A percentile compares a stretch with the other conserved stretches of the same genome.
Conservation (phyloP, 2,113 vertebrate genomes). For the Aleadryas rufinucha region DNA sequence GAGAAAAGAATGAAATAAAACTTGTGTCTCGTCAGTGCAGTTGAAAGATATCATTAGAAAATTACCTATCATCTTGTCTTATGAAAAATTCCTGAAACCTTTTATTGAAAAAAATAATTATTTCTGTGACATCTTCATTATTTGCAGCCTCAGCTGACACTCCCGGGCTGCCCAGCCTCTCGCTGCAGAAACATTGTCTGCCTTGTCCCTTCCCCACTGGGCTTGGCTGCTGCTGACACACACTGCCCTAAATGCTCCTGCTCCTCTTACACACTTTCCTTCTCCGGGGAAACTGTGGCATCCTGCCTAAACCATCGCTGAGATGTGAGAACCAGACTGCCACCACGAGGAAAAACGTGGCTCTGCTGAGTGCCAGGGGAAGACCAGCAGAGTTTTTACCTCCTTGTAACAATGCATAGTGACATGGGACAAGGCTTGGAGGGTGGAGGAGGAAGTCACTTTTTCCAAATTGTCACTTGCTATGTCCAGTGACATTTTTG, state of each 20-base stretch:
- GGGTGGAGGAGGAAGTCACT: not conserved
- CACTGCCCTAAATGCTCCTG: fast-evolving
- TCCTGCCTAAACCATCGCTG: not conserved
- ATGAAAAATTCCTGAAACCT: not conserved
- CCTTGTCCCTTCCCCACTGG: fast-evolving
- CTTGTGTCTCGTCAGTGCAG: fast-evolving
- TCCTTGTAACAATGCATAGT: fast-evolving
- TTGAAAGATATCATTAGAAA: not conserved
- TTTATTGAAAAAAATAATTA: not conserved
- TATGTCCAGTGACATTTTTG: not conserved
- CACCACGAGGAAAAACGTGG: not conserved
- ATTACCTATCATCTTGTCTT: not conserved
- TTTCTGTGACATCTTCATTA: not conserved
- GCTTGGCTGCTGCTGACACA: not conserved
- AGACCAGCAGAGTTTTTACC: not conserved
- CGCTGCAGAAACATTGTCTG: not conserved
- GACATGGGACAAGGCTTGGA: too few relatives aligned
- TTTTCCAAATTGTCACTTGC: not conserved
- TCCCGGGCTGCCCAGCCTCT: fast-evolving
- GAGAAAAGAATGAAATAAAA: not conserved
- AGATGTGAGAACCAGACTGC: fast-evolving
- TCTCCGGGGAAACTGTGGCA: not conserved
- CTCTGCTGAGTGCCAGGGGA: not conserved
- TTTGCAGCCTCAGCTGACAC: not conserved
- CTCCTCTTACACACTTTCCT: not conserved